Conservation (phyloP, 2,797 vertebrate genomes). For the Diplodus puntazzo region DNA sequence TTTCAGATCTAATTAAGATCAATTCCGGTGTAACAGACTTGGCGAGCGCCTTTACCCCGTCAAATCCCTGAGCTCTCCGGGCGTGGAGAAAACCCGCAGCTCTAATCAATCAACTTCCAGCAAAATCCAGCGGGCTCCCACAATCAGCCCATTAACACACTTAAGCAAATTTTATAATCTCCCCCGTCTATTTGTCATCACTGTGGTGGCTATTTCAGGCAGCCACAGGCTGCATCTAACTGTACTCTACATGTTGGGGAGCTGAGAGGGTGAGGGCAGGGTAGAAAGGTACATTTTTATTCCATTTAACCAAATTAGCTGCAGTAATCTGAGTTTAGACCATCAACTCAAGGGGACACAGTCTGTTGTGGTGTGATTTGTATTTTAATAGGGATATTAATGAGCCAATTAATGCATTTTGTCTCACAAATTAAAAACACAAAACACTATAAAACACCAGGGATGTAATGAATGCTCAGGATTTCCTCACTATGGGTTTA, state of each 20-base stretch:
- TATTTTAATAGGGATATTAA: constrained; percentile 69
- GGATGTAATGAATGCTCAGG: constrained; percentile 74
- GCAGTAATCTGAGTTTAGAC: constrained; percentile 63
- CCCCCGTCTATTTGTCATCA: constrained; percentile 90
- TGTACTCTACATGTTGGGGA: constrained; percentile 41
- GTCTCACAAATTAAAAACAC: constrained; percentile 71
- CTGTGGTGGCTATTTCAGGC: constrained; percentile 76
- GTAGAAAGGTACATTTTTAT: constrained; percentile 57
- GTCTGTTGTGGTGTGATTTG: constrained; percentile 63
- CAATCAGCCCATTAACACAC: constrained; percentile 97
- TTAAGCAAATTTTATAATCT: constrained; percentile 99
- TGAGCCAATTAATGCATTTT: constrained; percentile 70
- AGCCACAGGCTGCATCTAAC: constrained; percentile 46
- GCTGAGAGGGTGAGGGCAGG: constrained; percentile 31
- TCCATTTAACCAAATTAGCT: constrained; percentile 71
- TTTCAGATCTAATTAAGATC: constrained; percentile 99
- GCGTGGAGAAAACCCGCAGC: constrained; percentile 95
- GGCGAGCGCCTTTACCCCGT: constrained; percentile 88
- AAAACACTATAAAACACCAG: constrained; percentile 58
- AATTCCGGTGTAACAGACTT: constrained; percentile 99
- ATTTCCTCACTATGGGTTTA: constrained; percentile 63
- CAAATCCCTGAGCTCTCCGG: constrained; percentile 94
- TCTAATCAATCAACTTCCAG: constrained; percentile 97
- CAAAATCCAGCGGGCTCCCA: constrained; percentile 86
- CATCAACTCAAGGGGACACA: constrained; percentile 64